Evolutionary conservation across 2,888 invertebrate species (phyloP).

Genomic region (Drosophila recens): DNA sequence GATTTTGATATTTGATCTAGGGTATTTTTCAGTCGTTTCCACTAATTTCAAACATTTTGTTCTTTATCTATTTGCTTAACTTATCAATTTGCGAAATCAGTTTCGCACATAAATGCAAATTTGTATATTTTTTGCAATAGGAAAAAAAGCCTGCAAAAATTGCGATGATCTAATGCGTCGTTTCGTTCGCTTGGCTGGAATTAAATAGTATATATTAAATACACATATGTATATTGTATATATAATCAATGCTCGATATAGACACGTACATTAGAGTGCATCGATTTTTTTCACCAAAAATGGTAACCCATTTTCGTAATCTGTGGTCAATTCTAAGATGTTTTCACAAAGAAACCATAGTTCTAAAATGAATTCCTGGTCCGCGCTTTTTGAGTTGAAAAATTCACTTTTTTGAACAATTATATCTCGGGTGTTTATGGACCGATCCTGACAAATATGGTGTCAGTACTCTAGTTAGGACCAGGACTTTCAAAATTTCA

Average conservation of each 20-base stretch:
- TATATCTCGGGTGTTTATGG: no score
- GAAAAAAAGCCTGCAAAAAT: constrained; percentile 34
- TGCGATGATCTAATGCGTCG: constrained; percentile 69
- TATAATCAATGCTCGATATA: constrained; percentile 7
- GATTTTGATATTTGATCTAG: neutral
- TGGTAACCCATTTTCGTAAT: no score
- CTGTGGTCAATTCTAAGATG: no score
- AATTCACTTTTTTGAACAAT: no score
- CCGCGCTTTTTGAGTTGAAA: no score
- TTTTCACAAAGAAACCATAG: no score
- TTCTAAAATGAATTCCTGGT: no score
- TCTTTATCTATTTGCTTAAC: constrained; percentile 20
- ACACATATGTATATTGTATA: constrained; percentile 6
- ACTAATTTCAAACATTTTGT: neutral
- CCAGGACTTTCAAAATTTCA: no score
- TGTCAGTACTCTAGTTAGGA: no score
- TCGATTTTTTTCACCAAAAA: no score
- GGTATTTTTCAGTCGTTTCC: neutral
- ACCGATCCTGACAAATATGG: no score
- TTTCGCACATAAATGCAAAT: constrained; percentile 73
- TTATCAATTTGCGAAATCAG: constrained; percentile 43
- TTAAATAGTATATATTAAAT: constrained; percentile 19
- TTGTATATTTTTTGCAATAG: constrained; percentile 27
- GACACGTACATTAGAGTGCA: no score
- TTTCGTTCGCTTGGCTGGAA: constrained; percentile 50